Evolutionary conservation across 2,888 invertebrate genomes (phyloP), one percentile per base, ranked within the genome.

Genomic region (Pyrrhosoma nymphula): DNA sequence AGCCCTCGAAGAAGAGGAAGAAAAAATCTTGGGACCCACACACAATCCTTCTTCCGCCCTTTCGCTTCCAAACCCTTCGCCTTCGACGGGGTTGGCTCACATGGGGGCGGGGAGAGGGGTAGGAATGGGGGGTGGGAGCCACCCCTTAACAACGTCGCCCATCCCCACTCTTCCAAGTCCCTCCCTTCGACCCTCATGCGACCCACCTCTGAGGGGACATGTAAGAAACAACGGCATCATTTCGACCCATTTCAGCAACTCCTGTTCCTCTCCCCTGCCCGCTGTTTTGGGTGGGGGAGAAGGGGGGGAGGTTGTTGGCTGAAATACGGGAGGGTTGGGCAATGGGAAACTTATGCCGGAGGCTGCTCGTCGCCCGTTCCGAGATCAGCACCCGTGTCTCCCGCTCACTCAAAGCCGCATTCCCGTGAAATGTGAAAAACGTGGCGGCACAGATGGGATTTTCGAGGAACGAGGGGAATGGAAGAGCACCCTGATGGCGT

Each of bases 381-480:
- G 47, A 47, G 47, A 47, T 47, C 60, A 60, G 60, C 60, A 60
- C 60, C 60, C 60, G 26, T 69, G 69, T 16, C 60, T 39, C 39
- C 63, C 91, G 39, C 35, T 63, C 60, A 47, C 93, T 93, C 69
- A 63, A 69, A 63, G 93, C 63, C 26, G 39, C 91, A 35, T 91
- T 91, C 91, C 35, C 69, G 93, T 93, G 63, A 82, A 82, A 93
- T 93, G 93, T 75, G 93, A 93, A 93, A 93, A 93, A 93, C 69
- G 93, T 93, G 93, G 93, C 47, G 47, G 69, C 93, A 47, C 93
- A 93, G 93, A 93, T 93, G 93, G 93, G 93, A 89, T 89, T 89
- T 55, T 89, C 89, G 91, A 35, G 35, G 91, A 56, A 91, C 56
- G 8, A 8, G 47, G 90, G 35, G 39, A 63, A 69, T 69, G n/a